Evolutionary conservation across 1,140 invertebrate genomes (phyloP).

Genomic region (Scaptomyza graminum): DNA sequence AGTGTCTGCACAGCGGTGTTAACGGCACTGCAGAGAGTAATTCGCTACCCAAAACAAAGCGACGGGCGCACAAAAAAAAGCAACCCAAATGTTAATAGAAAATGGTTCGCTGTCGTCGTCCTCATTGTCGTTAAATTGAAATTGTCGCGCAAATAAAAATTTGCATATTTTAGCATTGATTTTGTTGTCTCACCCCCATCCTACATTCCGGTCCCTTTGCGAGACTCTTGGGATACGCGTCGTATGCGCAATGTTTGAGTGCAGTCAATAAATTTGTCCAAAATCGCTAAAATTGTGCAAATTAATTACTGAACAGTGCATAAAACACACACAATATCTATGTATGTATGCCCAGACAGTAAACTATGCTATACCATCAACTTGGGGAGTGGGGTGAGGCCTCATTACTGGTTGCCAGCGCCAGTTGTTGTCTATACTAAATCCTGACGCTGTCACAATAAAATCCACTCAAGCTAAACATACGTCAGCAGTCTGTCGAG

Average conservation of each 20-base stretch:
- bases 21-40: conserved; percentile 79
- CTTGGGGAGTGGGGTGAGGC: conserved; percentile 13
- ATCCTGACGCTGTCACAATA: conserved; percentile 80
- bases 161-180: conserved; percentile 83
- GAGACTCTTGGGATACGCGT: conserved; percentile 44
- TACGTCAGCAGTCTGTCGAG: conserved; percentile 74
- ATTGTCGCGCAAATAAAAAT: conserved; percentile 83
- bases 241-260: conserved; percentile 64
- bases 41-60: conserved; percentile 58
- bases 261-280: conserved; percentile 66
- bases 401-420: conserved; percentile 74
- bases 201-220: neutral
- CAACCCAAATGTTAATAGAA: conserved; percentile 70
- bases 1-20: conserved; percentile 61
- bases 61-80: conserved; percentile 35
- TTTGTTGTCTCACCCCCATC: conserved; percentile 23
- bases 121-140: conserved; percentile 74
- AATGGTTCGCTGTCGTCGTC: conserved; percentile 54
- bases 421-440: conserved; percentile 73
- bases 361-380: conserved; percentile 23
- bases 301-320: conserved; percentile 69
- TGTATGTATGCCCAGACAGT: conserved; percentile 15
- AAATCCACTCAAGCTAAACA: conserved; percentile 81
- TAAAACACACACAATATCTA: conserved; percentile 51
- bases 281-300: conserved; percentile 56